Base-by-base conservation (phyloP, 2,888 invertebrate species). In the Tetragonula carbonaria region DNA sequence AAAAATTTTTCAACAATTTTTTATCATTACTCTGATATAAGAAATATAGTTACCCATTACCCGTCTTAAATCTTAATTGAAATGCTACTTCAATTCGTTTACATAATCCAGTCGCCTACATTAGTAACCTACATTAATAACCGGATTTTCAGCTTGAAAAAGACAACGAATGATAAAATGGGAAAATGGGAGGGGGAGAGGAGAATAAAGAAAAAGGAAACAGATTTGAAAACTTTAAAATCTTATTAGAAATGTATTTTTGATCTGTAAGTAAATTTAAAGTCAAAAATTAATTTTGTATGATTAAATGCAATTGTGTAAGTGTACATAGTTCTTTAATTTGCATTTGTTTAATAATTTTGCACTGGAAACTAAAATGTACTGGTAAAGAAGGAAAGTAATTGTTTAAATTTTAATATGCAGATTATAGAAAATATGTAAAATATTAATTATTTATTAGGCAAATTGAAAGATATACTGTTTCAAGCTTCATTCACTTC, bases 31-130 rank as follows among this genome's bases (percentile, higher is more conserved):
- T n/a, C 33, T 59, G 57, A 33, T 21, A 59, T 23, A n/a, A 68
- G n/a, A 28, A 63, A 18, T 45, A 45, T 23, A 63, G 21, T 45
- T 45, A 16, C 0, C 63, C 6, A 28, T 11, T 16, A 23, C 4
- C 14, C 8, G 65, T n/a, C 45, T 53, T 57, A 80, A 75, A n/a
- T 65, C 75, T 75, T 80, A 70, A 70, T 75, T 75, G 45, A 53
- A 68, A 53, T 75, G 68, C 66, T 70, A 71, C 50, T 65, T 75
- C 57, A n/a, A 65, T 78, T 72, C 78, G 66, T 78, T 78, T 72
- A 57, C 72, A 75, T 75, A 80, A 75, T 70, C 74, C 74, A 65
- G 50, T 75, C 75, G 28, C 57, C 8, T 71, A 55, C 70, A 33
- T 74, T 55, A 57, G 18, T 72, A 55, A 45, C 8, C 38, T 45